Evolutionary conservation across 2,113 vertebrate species (phyloP), one percentile per base, ranked within the genome.

Genomic region (Forbesichthys agassizii): DNA sequence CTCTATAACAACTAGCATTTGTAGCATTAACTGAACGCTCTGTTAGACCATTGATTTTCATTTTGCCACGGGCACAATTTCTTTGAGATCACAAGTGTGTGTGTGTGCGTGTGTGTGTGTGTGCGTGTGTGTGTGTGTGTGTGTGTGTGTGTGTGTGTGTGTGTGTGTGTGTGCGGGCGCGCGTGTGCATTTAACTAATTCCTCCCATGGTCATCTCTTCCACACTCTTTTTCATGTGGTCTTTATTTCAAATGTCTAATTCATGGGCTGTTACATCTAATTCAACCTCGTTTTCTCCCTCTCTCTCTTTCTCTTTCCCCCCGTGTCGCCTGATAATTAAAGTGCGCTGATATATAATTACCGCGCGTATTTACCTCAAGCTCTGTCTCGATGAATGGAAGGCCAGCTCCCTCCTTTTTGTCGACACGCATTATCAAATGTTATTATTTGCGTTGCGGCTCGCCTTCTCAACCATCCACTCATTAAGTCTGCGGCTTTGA

Each of bases 371-470:
- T 89, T 89, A 90, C 87, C 86, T 88, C 80, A 84, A 90, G 82
- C 85, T 77, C 82, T 71, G 53, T 80, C 83, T 71, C 64, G 14
- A 74, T 80, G 84, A 88, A 87, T 82, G 75, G 71, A 73, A 71
- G 71, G 74, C 84, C 13, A n/a, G 61, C 85, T 67, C 77, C 77
- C 77, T 75, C 84, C 81, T 85, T 82, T 88, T 87, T 88, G 83
- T 89, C 61, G 58, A 79, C 68, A 67, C 52, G 75, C 86, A 82
- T 87, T 89, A 88, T 89, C 85, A 79, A 75, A 88, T 88, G 88
- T 90, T 88, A 85, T 87, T 90, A 90, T 90, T 89, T 90, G 88
- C 88, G 82, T 89, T 81, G 80, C 33, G 73, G 52, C 81, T 82
- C 80, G 64, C 87, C 86, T 85, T 88, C 84, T 90, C 89, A 80